Base-by-base conservation (phyloP, 2,888 invertebrate species). In the Pegoplata infirma region DNA sequence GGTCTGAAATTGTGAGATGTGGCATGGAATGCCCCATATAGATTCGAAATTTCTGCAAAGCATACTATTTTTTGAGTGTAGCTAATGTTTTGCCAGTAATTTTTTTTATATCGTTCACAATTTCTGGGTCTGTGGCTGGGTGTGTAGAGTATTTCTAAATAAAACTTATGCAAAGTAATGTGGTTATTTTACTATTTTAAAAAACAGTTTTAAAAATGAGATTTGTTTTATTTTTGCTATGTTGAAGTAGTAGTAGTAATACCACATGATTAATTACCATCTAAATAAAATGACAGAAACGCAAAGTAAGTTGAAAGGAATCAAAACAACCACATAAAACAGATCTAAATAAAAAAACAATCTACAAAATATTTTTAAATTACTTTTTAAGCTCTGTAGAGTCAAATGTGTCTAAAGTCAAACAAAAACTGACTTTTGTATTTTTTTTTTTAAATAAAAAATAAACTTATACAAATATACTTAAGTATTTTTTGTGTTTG, bases 201-300 rank as follows among this genome's bases (percentile, higher is more conserved):
- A 51, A 32, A n/a, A n/a, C 56, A 69, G 40, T 25, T 44, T 17
- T 17, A 49, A 40, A 69, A 19, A 25, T 58, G 28, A 17, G 19
- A 32, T 63, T 25, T 28, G 5, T 16, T 44, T 44, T 25, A 23
- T 40, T 25, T 58, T 10, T 36, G 32, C 1, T 25, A 12, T 51
- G 19, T n/a, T 19, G n/a, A 5, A 3, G 5, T 44, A 17, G 36
- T 5, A 5, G 6, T 12, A 58, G 47, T 58, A 58, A 58, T 58
- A 25, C 58, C 68, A 47, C 56, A 68, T 56, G 32, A 67, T 56
- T 67, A 67, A 47, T 67, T 46, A 46, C 46, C 0, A 14, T 40
- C 14, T 2, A 28, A 14, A 17, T 19, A 23, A n/a, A 63, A 5
- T 17, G n/a, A 5, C 8, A n/a, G 44, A 6, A 47, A 19, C 17